phyloP scores from a whole-genome alignment of 2,113 vertebrate genomes.

The Heterotilapia buettikoferi region DNA sequence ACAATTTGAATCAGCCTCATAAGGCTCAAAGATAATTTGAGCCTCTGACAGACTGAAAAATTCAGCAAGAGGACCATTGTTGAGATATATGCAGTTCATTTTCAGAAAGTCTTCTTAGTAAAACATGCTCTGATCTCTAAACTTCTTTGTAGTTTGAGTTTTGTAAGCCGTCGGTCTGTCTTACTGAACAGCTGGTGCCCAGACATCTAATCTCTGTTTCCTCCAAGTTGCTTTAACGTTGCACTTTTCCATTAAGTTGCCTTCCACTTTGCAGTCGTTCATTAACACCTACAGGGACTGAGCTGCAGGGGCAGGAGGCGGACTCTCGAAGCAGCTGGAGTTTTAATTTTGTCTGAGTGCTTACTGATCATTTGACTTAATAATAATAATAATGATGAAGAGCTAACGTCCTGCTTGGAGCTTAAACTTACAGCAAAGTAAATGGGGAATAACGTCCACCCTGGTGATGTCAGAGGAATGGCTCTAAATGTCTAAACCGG shows the following conservation, averaged over 20 bases:
- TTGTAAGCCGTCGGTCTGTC: not conserved
- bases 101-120: not conserved
- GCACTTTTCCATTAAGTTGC: not conserved
- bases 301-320: not conserved
- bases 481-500: not conserved
- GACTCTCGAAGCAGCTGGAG: not conserved
- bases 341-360: not conserved
- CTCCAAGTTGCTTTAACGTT: not conserved
- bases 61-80: not conserved
- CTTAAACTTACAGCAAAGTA: not conserved
- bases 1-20: conserved; percentile 14
- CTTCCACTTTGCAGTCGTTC: not conserved
- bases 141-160: not conserved
- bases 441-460: not conserved
- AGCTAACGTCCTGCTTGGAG: not conserved
- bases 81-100: not conserved
- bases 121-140: not conserved
- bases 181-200: not conserved
- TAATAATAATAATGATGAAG: not conserved
- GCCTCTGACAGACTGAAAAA: not conserved
- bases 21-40: not conserved
- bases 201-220: not conserved
- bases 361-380: not conserved
- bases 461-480: accelerated
- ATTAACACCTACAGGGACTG: not conserved